phyloP scores from a whole-genome alignment of 2,113 vertebrate species.

The Phyllopteryx taeniolatus region DNA sequence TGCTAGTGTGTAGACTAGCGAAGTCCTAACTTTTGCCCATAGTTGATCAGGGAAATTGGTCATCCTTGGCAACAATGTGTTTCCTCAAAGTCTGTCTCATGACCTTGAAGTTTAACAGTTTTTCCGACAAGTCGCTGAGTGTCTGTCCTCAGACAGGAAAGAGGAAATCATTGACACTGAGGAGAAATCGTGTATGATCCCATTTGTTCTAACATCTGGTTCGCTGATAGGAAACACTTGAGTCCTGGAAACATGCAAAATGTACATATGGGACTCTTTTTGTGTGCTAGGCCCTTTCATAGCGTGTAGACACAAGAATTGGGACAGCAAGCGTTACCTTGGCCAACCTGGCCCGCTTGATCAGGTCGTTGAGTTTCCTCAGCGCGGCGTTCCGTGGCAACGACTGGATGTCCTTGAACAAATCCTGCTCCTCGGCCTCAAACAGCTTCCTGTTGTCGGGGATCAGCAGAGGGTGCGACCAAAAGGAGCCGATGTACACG shows the following conservation, averaged over 20 bases:
- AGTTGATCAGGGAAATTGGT: not conserved
- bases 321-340: slow-evolving; percentile 74
- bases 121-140: slow-evolving; percentile 6
- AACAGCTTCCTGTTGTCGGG: slow-evolving; percentile 95
- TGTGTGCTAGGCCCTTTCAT: not conserved
- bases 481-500: slow-evolving; percentile 98
- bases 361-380: slow-evolving; percentile 94
- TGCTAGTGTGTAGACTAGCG: no score
- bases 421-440: slow-evolving; percentile 93
- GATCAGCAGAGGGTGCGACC: slow-evolving; percentile 94
- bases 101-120: slow-evolving; percentile 42
- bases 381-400: slow-evolving; percentile 93
- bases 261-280: not conserved
- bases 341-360: slow-evolving; percentile 92
- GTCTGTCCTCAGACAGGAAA: slow-evolving; percentile 44
- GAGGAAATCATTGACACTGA: slow-evolving; percentile 50
- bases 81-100: slow-evolving; percentile 11
- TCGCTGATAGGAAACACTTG: slow-evolving; percentile 17
- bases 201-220: slow-evolving; percentile 43
- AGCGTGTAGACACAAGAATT: not conserved
- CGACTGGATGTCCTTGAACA: slow-evolving; percentile 95
- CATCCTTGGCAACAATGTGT: not conserved
- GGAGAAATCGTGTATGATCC: slow-evolving; percentile 31
- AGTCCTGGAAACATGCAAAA: not conserved
- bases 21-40: no score